phyloP scores from a whole-genome alignment of 1,140 invertebrate species.

The Pogonomyrmex californicus region DNA sequence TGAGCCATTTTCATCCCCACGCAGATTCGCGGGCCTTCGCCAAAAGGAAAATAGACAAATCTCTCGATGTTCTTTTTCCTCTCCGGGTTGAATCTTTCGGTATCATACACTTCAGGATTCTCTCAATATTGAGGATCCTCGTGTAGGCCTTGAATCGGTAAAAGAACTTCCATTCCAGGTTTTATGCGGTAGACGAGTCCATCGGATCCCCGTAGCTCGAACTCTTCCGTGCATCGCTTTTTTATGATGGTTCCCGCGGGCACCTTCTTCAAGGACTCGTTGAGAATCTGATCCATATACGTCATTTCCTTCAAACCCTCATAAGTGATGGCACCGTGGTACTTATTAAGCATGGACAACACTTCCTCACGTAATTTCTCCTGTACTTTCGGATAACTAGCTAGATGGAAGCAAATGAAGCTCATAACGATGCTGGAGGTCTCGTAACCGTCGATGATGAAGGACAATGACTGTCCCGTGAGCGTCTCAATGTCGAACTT shows the following conservation, averaged over 20 bases:
- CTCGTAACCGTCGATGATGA: constrained; percentile 91
- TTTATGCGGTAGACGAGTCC: constrained; percentile 64
- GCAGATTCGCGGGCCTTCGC: constrained; percentile 89
- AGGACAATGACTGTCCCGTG: constrained; percentile 88
- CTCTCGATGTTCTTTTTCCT: constrained; percentile 70
- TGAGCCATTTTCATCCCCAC: constrained; percentile 84
- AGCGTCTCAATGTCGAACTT: constrained; percentile 79
- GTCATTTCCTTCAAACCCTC: constrained; percentile 88
- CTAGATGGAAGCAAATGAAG: constrained; percentile 88
- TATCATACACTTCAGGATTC: constrained; percentile 89
- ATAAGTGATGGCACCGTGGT: constrained; percentile 87
- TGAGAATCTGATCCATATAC: constrained; percentile 89
- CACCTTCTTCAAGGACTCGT: constrained; percentile 80
- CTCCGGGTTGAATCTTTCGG: constrained; percentile 88
- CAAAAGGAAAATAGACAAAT: constrained; percentile 88
- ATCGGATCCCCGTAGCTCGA: constrained; percentile 69
- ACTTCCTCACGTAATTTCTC: constrained; percentile 89
- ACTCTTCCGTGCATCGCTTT: constrained; percentile 70
- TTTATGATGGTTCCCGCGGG: constrained; percentile 57
- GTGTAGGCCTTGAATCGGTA: constrained; percentile 81
- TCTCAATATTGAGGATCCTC: constrained; percentile 87
- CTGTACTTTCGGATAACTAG: constrained; percentile 89
- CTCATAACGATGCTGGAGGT: constrained; percentile 89
- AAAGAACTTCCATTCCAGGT: constrained; percentile 77
- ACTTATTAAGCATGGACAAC: constrained; percentile 83